These are phyloP conservation scores for Paratrypauchen microcephalus DNA, from an alignment of 2,797 vertebrate genomes.

Conservation along the genomic window DNA sequence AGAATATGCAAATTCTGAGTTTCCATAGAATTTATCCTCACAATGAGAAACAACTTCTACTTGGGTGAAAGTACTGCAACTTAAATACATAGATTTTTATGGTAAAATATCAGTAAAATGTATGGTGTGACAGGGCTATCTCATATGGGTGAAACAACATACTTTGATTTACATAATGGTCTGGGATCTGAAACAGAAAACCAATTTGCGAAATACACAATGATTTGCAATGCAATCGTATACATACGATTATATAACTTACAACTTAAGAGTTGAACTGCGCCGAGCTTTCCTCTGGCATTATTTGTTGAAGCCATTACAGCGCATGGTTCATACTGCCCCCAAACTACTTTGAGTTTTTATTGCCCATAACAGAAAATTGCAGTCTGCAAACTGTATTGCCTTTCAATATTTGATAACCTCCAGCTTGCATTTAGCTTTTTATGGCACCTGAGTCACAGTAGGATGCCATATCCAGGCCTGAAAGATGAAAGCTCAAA, in stretches of 20 bases:
- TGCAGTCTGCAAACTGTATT: not conserved
- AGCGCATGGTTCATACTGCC: not conserved
- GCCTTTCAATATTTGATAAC: slow-evolving; percentile 11
- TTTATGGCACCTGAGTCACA: slow-evolving; percentile 11
- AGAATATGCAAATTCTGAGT: too few species aligned
- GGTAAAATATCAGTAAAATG: too few species aligned
- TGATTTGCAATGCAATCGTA: not conserved
- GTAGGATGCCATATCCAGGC: not conserved
- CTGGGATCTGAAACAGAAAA: not conserved
- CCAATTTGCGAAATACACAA: not conserved
- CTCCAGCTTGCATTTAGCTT: not conserved
- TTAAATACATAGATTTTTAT: not conserved
- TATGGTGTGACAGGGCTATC: too few species aligned
- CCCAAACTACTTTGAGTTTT: not conserved
- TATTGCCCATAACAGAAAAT: slow-evolving; percentile 2
- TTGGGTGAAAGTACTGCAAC: not conserved
- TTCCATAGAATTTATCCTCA: too few species aligned
- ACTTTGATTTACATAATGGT: not conserved
- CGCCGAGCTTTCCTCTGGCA: not conserved
- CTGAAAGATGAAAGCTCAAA: slow-evolving; percentile 6
- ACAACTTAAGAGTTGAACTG: not conserved
- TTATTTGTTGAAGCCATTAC: not conserved
- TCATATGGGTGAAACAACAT: too few species aligned
- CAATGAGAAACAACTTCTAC: not conserved
- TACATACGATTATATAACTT: too few species aligned